Conservation (phyloP, 92 coral and sea anemone genomes). For the Actinostola sp. region DNA sequence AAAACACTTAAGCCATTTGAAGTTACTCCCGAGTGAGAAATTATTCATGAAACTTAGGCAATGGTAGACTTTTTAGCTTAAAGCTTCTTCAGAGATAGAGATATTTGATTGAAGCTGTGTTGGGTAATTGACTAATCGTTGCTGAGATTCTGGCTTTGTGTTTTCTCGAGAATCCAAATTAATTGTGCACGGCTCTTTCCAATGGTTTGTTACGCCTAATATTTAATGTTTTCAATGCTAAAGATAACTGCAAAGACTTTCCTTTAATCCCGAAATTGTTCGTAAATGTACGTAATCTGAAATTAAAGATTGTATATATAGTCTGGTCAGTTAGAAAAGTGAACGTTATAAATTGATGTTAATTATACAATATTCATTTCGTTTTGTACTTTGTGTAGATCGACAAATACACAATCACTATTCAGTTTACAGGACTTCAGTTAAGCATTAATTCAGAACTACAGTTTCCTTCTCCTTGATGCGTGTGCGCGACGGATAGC, state of each 20-base stretch:
- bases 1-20: too few relatives aligned
- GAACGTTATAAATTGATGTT: slow-evolving; percentile 1
- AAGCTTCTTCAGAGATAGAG: not conserved
- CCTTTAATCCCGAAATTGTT: not conserved
- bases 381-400: slow-evolving; percentile 4
- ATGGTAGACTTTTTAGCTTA: not conserved
- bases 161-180: not conserved
- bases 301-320: not conserved
- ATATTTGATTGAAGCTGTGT: not conserved
- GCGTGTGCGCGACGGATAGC: too few relatives aligned
- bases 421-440: slow-evolving; percentile 12
- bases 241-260: not conserved
- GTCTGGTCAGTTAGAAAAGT: slow-evolving; percentile 11
- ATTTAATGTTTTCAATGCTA: not conserved
- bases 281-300: slow-evolving; percentile 1
- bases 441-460: not conserved
- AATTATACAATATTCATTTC: not conserved
- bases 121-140: not conserved
- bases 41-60: too few relatives aligned
- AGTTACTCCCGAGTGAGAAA: too few relatives aligned
- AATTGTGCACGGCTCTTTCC: not conserved
- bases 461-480: too few relatives aligned
- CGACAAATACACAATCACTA: not conserved
- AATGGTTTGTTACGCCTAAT: not conserved
- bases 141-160: not conserved